Percentiles rank a stretch among this genome's conserved stretches.
These are phyloP conservation scores for Nomada lathburiana DNA, from an alignment of 2,888 invertebrate genomes.

Conservation along the genomic window DNA sequence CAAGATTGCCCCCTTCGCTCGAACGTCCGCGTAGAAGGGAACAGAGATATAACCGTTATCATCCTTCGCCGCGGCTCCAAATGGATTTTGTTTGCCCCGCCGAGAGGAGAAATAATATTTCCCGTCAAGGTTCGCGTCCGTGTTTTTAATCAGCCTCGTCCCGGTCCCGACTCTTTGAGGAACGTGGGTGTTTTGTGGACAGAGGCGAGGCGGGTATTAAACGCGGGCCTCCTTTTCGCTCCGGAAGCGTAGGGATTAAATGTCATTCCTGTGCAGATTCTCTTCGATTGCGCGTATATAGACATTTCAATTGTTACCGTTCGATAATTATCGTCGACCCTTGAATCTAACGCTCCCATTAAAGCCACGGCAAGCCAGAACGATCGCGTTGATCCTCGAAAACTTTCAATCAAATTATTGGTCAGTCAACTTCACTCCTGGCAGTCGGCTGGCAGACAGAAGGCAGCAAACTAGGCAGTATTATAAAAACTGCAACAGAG, in stretches of 20 bases:
- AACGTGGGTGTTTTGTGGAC: not conserved
- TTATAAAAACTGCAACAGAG: not conserved
- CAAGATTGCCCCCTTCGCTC: conserved; percentile 39
- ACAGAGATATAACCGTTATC: conserved; percentile 35
- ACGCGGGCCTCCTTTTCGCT: conserved; percentile 14
- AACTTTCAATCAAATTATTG: conserved; percentile 9
- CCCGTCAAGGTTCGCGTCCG: not conserved
- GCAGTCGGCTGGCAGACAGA: conserved; percentile 18
- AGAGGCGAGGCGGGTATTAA: not conserved
- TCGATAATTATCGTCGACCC: too few relatives aligned
- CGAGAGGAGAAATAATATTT: conserved; percentile 12
- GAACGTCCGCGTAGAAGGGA: conserved; percentile 6
- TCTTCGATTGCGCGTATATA: too few relatives aligned
- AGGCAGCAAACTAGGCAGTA: conserved; percentile 12
- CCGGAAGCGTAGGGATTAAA: not conserved
- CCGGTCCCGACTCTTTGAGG: not conserved
- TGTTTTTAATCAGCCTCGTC: conserved; percentile 30
- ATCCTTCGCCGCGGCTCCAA: conserved; percentile 28
- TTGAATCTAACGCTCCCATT: too few relatives aligned
- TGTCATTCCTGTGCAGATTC: too few relatives aligned
- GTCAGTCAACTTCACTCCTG: conserved; percentile 3
- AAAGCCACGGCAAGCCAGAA: too few relatives aligned
- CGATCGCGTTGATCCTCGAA: too few relatives aligned
- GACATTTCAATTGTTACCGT: too few relatives aligned
- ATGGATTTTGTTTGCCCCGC: conserved; percentile 38